Base-by-base conservation (phyloP, 2,113 vertebrate species). In the Corydoras maculifer region DNA sequence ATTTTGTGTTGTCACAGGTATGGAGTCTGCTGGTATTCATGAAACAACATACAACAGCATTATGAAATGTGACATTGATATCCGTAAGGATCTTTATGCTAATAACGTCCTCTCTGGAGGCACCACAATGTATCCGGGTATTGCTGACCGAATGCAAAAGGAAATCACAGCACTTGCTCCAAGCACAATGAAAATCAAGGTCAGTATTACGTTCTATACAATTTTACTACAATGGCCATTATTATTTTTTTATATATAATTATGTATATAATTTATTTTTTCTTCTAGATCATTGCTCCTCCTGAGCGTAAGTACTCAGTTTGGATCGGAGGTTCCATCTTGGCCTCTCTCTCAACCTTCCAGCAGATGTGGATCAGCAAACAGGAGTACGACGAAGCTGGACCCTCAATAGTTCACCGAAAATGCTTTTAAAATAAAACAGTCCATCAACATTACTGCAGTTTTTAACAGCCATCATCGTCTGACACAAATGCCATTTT, bases 301-400 rank as follows among this genome's bases (percentile, higher is more conserved):
- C 92, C 93, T 59, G 95, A 98, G 91, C 92, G 94, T 80, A 98
- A 98, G 76, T 98, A 96, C 87, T 96, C 93, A 0, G 93, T 97
- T 79, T 97, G 94, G 94, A 96, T 98, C 0, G 94, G 94, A 86
- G 94, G 94, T 60, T 98, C 96, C 55, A 91, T 98, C 79, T 98
- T 94, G 85, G 94, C 96, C 58, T 99, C 96, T 48, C 91, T 97
- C 78, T 99, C 96, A 83, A 98, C 94, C 89, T 99, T 98, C 92
- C 96, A 98, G 90, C 94, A 98, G 90, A 98, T 98, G 94, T 99
- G 96, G 94, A 98, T 97, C 91, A 98, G 93, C 91, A 99, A 98
- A 92, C 94, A 99, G 83, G 96, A 99, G 81, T 98, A 98, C 0
- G 94, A 99, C 1, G 95, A 99, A 8, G 93, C 94, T 25, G 94